phyloP scores from a whole-genome alignment of 1,140 invertebrate species.

The Drosophila biarmipes region DNA sequence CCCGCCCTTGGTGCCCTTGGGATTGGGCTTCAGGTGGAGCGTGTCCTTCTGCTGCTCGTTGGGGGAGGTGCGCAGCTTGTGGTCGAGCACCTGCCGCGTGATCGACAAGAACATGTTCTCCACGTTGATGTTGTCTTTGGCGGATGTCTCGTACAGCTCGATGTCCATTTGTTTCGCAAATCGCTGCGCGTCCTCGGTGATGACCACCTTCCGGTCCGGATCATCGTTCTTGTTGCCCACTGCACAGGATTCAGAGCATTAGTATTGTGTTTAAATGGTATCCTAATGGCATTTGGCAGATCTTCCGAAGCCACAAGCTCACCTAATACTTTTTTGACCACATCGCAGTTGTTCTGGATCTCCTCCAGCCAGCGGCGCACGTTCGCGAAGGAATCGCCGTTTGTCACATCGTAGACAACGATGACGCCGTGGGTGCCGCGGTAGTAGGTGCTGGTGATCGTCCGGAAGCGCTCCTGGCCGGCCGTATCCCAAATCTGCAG shows the following conservation, averaged over 20 bases:
- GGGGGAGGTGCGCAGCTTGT: slow-evolving; percentile 77
- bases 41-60: slow-evolving; percentile 86
- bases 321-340: slow-evolving; percentile 99
- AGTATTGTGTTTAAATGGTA: not conserved
- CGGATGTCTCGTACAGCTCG: slow-evolving; percentile 98
- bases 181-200: slow-evolving; percentile 97
- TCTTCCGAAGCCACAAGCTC: slow-evolving; percentile 50
- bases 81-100: slow-evolving; percentile 86
- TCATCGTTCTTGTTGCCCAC: slow-evolving; percentile 99
- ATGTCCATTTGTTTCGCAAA: slow-evolving; percentile 99
- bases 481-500: slow-evolving; percentile 98
- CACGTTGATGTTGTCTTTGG: slow-evolving; percentile 99
- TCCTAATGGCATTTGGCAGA: too few species aligned
- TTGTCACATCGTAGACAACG: slow-evolving; percentile 99
- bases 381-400: slow-evolving; percentile 99
- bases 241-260: slow-evolving; percentile 80
- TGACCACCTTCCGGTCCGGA: slow-evolving; percentile 97
- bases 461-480: slow-evolving; percentile 93
- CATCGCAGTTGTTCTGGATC: slow-evolving; percentile 99
- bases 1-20: slow-evolving; percentile 58
- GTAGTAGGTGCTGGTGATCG: slow-evolving; percentile 92
- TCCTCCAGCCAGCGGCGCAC: slow-evolving; percentile 99
- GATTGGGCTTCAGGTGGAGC: slow-evolving; percentile 84
- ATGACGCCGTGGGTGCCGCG: slow-evolving; percentile 99
- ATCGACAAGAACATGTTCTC: slow-evolving; percentile 95